Percentiles rank a stretch among this genome's conserved stretches.
Evolutionary conservation across 2,888 invertebrate species (phyloP).

Genomic region (Ectemnius cavifrons): DNA sequence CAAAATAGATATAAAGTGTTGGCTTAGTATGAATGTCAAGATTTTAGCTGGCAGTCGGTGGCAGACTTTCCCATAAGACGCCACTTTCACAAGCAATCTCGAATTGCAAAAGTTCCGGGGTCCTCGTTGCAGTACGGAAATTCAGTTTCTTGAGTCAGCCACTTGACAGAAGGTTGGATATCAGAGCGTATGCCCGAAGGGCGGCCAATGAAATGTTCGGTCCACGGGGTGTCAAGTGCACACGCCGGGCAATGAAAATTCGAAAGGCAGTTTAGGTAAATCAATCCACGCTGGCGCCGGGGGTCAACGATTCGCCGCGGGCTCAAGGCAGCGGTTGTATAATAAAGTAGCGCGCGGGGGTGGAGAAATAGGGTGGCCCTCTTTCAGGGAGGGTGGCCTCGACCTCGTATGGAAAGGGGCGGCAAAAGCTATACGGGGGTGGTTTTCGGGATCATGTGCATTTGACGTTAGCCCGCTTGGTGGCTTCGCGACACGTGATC

Average conservation of each 20-base stretch:
- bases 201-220: constrained; percentile 17
- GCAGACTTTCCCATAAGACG: too few relatives aligned
- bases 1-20: too few relatives aligned
- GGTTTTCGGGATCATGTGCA: constrained; percentile 63
- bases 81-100: too few relatives aligned
- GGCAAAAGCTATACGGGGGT: constrained; percentile 32
- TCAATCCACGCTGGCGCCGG: constrained; percentile 55
- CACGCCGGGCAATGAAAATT: constrained; percentile 68
- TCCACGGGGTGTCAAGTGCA: constrained; percentile 64
- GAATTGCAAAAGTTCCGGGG: too few relatives aligned
- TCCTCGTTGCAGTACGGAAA: too few relatives aligned
- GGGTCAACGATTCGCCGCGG: constrained; percentile 56
- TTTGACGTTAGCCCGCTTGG: constrained; percentile 71
- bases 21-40: too few relatives aligned
- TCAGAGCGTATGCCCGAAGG: neutral
- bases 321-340: constrained; percentile 54
- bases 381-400: constrained; percentile 23
- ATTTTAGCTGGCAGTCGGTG: too few relatives aligned
- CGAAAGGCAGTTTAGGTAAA: constrained; percentile 68
- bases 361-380: constrained; percentile 39
- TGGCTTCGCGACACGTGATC: constrained; percentile 62
- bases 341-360: constrained; percentile 59
- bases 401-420: constrained; percentile 19
- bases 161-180: too few relatives aligned
- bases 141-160: too few relatives aligned